These are phyloP conservation scores for Minunthozetes semirufus DNA, from an alignment of 2,888 invertebrate species.

Conservation along the genomic window DNA sequence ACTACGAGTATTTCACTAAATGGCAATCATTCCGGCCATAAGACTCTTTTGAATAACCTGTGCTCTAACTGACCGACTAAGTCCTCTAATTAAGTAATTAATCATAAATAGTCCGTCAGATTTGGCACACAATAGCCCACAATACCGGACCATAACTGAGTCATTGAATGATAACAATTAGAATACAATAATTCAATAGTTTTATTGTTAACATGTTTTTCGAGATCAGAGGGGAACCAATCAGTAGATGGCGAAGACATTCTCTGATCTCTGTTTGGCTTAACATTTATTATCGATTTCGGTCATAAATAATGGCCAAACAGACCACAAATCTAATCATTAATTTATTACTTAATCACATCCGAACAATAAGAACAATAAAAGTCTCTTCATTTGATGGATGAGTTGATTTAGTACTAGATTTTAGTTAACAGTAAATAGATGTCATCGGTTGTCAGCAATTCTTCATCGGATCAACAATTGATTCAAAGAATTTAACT, in stretches of 20 bases:
- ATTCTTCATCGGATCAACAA: slow-evolving; percentile 7
- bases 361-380: slow-evolving; percentile 26
- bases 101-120: slow-evolving; percentile 16
- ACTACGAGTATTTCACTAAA: neutral
- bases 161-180: neutral
- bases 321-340: slow-evolving; percentile 12
- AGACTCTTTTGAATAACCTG: no score
- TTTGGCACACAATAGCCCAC: neutral
- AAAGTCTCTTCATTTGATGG: slow-evolving; percentile 3
- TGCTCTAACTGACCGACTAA: slow-evolving; percentile 23
- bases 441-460: slow-evolving; percentile 29
- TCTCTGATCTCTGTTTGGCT: neutral
- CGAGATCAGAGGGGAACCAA: slow-evolving; percentile 3
- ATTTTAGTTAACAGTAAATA: slow-evolving; percentile 6
- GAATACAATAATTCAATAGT: slow-evolving; percentile 27
- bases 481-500: slow-evolving; percentile 16
- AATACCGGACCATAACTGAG: neutral
- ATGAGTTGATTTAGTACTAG: neutral
- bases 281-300: slow-evolving; percentile 16
- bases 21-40: neutral
- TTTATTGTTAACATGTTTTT: slow-evolving; percentile 22
- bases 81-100: slow-evolving; percentile 27
- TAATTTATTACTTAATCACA: slow-evolving; percentile 31
- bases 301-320: slow-evolving; percentile 4
- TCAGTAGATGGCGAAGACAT: neutral